Base-by-base conservation (phyloP, 2,113 vertebrate species). In the Willisornis vidua region DNA sequence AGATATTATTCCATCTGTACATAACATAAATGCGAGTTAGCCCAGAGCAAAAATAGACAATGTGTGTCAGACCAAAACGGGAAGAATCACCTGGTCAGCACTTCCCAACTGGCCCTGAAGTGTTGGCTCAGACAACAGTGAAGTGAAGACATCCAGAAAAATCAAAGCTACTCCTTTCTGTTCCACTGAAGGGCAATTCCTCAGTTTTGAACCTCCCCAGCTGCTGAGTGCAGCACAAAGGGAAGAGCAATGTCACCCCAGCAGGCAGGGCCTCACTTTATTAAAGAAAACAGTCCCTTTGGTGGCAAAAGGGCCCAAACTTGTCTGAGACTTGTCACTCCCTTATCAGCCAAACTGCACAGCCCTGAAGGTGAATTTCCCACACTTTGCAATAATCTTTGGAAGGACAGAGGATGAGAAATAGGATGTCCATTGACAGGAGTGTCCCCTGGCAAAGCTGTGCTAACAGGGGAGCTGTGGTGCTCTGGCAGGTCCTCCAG, bases 1-100 rank as follows among this genome's bases (percentile, higher is more conserved):
- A 28, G 68, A 19, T 19, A 48, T 7, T 45, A 33, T 71, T 74
- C 33, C 63, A 77, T 31, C 43, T 77, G n/a, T 19, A 15, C 25
- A 5, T 57, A 43, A 17, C 11, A 31, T 10, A 22, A 52, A 81
- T 41, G 66, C 31, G 71, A 51, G 61, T 39, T 41, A 77, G 29
- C 9, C 6, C 12, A 14, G 19, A 31, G 9, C 0, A 5, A n/a
- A 35, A 18, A 4, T 4, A n/a, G 6, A 43, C 9, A 5, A 4
- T 9, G 1, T 4, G 1, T 55, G 49, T 66, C 59, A 29, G 37
- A 17, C 1, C 25, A 23, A 62, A 92, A 41, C 15, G 46, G 58
- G 83, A 75, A 6, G 65, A 65, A 37, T 31, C 41, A 46, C 46
- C 25, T 29, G 22, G 6, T 55, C 17, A 46, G 43, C n/a, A 24